Evolutionary conservation across 2,888 invertebrate species (phyloP), one percentile per base, ranked within the genome.

Genomic region (Drosophila multiciliata): DNA sequence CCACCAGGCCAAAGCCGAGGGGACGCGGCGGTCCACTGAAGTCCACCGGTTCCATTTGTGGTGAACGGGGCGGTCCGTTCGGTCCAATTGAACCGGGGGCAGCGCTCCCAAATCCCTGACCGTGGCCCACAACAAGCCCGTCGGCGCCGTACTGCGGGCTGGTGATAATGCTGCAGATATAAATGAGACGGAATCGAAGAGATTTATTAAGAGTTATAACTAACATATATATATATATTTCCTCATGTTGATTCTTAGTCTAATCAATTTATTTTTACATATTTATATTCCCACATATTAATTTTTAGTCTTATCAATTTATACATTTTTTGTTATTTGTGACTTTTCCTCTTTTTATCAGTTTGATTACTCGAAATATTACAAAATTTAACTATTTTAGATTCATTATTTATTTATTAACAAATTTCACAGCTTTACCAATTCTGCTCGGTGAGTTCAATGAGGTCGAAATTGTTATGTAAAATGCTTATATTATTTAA

Each of bases 31-130:
- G 95, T 79, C 95, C 95, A 78, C 95, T 95, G 90, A 96, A 96
- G 92, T 96, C 96, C 69, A 96, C 96, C 36, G 96, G 96, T 92
- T 96, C 96, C 78, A 95, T 95, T 93, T 96, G 96, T 73, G 95
- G 95, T 54, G 94, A 94, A 80, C 94, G 93, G 29, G 95, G 94
- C 29, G 92, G 90, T 68, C 92, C 92, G 73, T 90, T 91, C 17
- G 91, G 89, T 32, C 92, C 92, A 5, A 91, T 83, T 32, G 87
- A 82, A 11, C 91, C 90, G 45, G 87, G 78, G 35, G 87, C 86
- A 52, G 87, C 91, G 50, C 94, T 94, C 66, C 94, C 94, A 90
- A 94, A 95, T 64, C 94, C 94, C 71, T 94, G 94, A 92, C 94
- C 89, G 94, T 94, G 92, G 78, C 93, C 92, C 38, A 93, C 89